These are phyloP conservation scores for Neotoxoptera formosana DNA, from an alignment of 1,140 invertebrate species.

Conservation along the genomic window DNA sequence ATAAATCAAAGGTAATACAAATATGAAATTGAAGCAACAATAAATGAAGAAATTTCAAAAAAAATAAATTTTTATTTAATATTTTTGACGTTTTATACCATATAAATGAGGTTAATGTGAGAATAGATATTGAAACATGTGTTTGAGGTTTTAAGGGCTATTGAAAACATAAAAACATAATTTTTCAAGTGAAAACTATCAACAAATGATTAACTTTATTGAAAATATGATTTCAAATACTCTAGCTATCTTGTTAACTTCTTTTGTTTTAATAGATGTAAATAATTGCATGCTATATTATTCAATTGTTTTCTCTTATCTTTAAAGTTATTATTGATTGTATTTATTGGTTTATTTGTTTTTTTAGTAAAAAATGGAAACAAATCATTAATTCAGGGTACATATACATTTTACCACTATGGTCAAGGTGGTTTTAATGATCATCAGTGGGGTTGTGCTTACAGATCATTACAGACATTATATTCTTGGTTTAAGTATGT, in stretches of 20 bases:
- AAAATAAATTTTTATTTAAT: background rate
- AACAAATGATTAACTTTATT: background rate
- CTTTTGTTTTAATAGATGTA: background rate
- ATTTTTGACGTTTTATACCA: background rate
- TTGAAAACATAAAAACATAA: background rate
- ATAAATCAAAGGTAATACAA: conserved; percentile 35
- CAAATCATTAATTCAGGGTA: conserved; percentile 78
- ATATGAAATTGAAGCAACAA: background rate
- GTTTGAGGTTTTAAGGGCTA: background rate
- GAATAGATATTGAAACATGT: background rate
- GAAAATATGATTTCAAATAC: background rate
- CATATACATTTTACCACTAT: conserved; percentile 96
- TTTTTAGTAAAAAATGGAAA: conserved; percentile 63
- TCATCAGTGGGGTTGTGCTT: conserved; percentile 99
- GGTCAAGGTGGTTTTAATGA: conserved; percentile 96
- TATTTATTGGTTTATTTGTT: background rate
- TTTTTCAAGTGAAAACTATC: background rate
- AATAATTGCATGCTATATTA: background rate
- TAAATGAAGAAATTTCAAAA: background rate
- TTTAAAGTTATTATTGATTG: background rate
- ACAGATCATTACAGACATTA: conserved; percentile 96
- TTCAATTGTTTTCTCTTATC: background rate
- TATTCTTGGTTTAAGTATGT: conserved; percentile 90
- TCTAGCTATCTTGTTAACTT: background rate
- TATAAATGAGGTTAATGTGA: background rate